Percentiles rank a stretch among this genome's conserved stretches.
phyloP scores from a whole-genome alignment of 1,140 invertebrate species.

The Aphaenogaster floridana region DNA sequence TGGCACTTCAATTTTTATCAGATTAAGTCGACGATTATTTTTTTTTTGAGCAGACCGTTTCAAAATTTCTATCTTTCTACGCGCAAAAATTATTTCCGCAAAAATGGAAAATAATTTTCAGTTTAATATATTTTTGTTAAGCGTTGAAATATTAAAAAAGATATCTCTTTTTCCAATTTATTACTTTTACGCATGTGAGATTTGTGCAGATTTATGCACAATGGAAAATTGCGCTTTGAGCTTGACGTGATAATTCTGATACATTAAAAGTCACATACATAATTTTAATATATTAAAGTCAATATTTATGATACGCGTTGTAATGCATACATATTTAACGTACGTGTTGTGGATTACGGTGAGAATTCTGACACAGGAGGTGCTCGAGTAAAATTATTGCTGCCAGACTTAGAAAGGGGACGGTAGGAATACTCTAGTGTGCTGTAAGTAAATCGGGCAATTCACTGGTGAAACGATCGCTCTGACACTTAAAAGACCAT shows the following conservation, averaged over 20 bases:
- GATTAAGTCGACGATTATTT: not conserved
- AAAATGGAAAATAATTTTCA: constrained; percentile 9
- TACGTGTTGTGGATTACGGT: constrained; percentile 1
- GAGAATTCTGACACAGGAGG: not conserved
- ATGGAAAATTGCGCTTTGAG: constrained; percentile 31
- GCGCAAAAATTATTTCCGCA: not conserved
- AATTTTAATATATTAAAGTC: constrained; percentile 26
- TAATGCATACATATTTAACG: not conserved
- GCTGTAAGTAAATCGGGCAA: constrained; percentile 57
- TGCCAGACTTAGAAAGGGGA: not conserved
- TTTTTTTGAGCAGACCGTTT: not conserved
- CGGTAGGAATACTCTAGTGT: constrained; percentile 27
- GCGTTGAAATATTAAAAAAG: not conserved
- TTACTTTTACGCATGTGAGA: constrained; percentile 25
- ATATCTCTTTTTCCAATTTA: constrained; percentile 24
- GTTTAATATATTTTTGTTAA: constrained; percentile 26
- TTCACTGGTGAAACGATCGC: constrained; percentile 47
- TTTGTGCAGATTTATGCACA: constrained; percentile 23
- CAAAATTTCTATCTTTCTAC: not conserved
- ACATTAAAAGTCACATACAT: constrained; percentile 36
- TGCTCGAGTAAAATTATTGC: constrained; percentile 25
- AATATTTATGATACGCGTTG: constrained; percentile 21
- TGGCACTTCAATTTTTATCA: constrained; percentile 6
- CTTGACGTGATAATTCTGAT: constrained; percentile 24
- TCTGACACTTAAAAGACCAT: constrained; percentile 51